Percentiles rank a stretch among this genome's conserved stretches.
Evolutionary conservation across 2,113 vertebrate genomes (phyloP).

Genomic region (Theropithecus gelada): DNA sequence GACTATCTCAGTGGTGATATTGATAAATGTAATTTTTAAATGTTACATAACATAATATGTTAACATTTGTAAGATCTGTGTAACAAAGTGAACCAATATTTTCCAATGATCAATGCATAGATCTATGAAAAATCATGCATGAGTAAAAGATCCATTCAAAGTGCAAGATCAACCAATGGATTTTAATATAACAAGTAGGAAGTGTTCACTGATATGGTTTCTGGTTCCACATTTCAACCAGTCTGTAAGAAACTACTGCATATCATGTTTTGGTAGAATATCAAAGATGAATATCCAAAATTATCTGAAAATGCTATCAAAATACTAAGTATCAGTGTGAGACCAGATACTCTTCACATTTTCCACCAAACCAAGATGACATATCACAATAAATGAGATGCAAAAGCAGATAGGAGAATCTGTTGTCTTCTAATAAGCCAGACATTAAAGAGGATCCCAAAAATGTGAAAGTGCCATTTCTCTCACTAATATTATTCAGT

Average conservation of each 20-base stretch:
- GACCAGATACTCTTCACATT: background rate
- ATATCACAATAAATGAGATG: background rate
- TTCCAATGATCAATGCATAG: background rate
- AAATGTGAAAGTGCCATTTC: background rate
- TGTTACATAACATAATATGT: background rate
- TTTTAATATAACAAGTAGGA: constrained; percentile 2
- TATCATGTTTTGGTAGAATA: background rate
- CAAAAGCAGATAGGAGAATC: background rate
- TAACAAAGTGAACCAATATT: background rate
- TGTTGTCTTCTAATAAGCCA: background rate
- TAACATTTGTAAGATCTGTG: background rate
- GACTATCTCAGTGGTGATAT: background rate
- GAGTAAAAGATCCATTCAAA: background rate
- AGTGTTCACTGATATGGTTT: background rate
- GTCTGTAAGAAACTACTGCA: background rate
- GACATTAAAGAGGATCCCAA: constrained; percentile 11
- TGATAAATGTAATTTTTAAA: background rate
- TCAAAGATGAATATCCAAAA: constrained; percentile 36
- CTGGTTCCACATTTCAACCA: background rate
- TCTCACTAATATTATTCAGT: background rate
- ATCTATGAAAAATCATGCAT: background rate
- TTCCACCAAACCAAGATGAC: constrained; percentile 8
- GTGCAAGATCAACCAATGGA: background rate
- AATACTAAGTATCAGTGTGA: background rate
- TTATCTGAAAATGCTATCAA: constrained; percentile 28